Evolutionary conservation across 2,888 invertebrate species (phyloP).

Genomic region (Ypsolopha sequella): DNA sequence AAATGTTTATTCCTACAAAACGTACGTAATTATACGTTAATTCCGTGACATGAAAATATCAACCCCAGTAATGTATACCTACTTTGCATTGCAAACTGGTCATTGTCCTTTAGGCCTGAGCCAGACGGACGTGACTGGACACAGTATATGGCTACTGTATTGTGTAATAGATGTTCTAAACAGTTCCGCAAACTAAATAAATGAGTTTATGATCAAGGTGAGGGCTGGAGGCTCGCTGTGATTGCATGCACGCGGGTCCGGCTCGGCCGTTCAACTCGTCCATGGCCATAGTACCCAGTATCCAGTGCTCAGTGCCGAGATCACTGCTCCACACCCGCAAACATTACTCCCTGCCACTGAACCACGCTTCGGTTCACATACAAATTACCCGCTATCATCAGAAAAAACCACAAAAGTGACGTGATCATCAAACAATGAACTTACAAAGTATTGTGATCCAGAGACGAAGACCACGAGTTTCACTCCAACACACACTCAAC

Average conservation of each 20-base stretch:
- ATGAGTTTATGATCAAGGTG: constrained; percentile 57
- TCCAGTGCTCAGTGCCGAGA: constrained; percentile 15
- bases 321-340: background rate
- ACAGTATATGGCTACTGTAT: no score
- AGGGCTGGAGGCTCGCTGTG: constrained; percentile 31
- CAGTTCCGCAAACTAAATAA: constrained; percentile 44
- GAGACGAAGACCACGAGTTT: background rate
- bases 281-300: constrained; percentile 29
- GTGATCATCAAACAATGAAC: background rate
- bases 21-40: no score
- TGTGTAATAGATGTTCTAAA: no score
- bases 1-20: no score
- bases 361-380: constrained; percentile 18
- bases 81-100: no score
- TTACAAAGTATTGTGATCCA: background rate
- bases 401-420: constrained; percentile 6
- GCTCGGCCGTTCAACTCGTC: constrained; percentile 55
- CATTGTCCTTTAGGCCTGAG: no score
- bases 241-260: constrained; percentile 34
- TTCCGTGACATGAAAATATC: no score
- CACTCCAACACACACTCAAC: constrained; percentile 14
- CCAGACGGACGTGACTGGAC: no score
- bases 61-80: no score
- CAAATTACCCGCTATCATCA: constrained; percentile 13
- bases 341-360: constrained; percentile 1